Base-by-base conservation (phyloP, 2,888 invertebrate genomes). In the Uloborus plumipes region DNA sequence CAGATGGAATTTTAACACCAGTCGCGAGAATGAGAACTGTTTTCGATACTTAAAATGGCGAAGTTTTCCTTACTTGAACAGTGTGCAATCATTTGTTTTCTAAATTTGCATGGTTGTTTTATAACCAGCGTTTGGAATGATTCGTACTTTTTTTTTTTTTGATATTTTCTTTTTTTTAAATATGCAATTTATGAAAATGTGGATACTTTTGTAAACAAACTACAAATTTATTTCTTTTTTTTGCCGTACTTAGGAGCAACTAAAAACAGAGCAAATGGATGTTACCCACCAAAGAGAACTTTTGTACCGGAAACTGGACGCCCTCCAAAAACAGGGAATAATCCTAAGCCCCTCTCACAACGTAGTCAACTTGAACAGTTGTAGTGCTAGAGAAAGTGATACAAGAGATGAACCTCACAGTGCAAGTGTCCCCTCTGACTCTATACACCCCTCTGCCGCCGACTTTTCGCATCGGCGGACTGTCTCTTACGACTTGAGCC, bases 261-360 rank as follows among this genome's bases (percentile, higher is more conserved):
- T 94, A 72, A 89, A 93, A 66, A 92, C 92, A 0, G 95, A 96
- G 84, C 94, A 95, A 87, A 93, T 93, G 85, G 97, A 98, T 88
- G 93, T 98, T 16, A 93, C 93, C 26, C 94, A 95, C 86, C 97
- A 97, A 88, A 91, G 97, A n/a, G 97, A 98, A 87, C 94, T 96
- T 87, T 90, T 98, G 15, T 97, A 95, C 88, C 91, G 96, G 26
- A 93, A 96, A 89, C 92, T 97, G 89, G 97, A 98, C 88, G 91
- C 94, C 67, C 90, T 97, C 59, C 93, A 94, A 76, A 93, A 92
- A 85, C 94, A 94, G 88, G 94, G 94, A 2, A 90, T 94, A 67
- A 88, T 93, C 62, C 90, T 93, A 39, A 92, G 92, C 14, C 92
- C 93, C 9, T 92, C 92, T 86, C 88, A 91, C 84, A 90, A 91